Percentiles rank a stretch among this genome's conserved stretches.
Conservation (phyloP, 2,113 vertebrate species). For the Phalacrocorax aristotelis region DNA sequence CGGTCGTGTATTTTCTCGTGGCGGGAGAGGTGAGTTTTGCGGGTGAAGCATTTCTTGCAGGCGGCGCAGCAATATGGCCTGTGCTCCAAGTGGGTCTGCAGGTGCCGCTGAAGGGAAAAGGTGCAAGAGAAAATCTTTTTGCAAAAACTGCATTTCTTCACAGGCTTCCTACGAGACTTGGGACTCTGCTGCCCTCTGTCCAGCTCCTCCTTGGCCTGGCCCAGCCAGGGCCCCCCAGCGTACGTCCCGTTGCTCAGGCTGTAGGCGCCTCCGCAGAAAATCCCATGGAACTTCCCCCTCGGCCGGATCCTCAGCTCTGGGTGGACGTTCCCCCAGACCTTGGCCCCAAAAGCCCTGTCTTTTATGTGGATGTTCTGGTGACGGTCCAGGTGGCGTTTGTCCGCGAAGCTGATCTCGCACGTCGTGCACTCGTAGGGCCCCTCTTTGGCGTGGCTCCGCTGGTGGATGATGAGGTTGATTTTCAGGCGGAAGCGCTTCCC, state of each 20-base stretch:
- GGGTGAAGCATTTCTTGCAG: slow-evolving; percentile 72
- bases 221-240: neutral
- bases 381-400: slow-evolving; percentile 66
- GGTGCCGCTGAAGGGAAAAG: slow-evolving; percentile 64
- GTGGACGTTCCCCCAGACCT: slow-evolving; percentile 58
- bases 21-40: slow-evolving; percentile 61
- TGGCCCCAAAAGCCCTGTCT: slow-evolving; percentile 41
- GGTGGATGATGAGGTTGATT: slow-evolving; percentile 80
- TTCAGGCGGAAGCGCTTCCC: slow-evolving; percentile 77
- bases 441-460: slow-evolving; percentile 76
- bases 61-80: slow-evolving; percentile 64
- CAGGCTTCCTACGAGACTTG: neutral
- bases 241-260: neutral
- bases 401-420: slow-evolving; percentile 72
- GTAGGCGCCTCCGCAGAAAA: neutral
- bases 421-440: slow-evolving; percentile 71
- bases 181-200: slow-evolving; percentile 37
- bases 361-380: slow-evolving; percentile 71
- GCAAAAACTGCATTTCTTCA: slow-evolving; percentile 56
- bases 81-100: slow-evolving; percentile 46
- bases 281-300: neutral
- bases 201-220: slow-evolving; percentile 37
- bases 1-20: slow-evolving; percentile 72
- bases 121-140: slow-evolving; percentile 65
- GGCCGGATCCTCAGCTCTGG: slow-evolving; percentile 51